phyloP scores from a whole-genome alignment of 2,797 vertebrate genomes.

The Petrocephalus schoutedeni region DNA sequence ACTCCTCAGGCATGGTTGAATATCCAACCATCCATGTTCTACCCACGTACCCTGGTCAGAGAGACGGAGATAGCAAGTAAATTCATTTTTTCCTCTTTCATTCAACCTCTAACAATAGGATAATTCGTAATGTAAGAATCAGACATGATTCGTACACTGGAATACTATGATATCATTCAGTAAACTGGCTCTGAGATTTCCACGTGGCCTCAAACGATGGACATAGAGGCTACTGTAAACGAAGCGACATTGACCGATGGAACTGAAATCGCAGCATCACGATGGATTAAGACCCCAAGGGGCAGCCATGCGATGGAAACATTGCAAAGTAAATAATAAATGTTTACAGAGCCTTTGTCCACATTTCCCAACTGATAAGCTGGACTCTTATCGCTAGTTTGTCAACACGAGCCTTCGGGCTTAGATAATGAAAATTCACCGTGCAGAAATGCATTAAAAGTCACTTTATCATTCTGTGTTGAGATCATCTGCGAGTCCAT shows the following conservation, averaged over 20 bases:
- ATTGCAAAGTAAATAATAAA: not conserved
- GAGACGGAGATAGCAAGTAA: not conserved
- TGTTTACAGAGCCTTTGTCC: not conserved
- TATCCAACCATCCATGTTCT: not conserved
- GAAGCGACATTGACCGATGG: not conserved
- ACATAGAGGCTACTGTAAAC: not conserved
- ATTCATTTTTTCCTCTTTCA: not conserved
- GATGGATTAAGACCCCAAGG: not conserved
- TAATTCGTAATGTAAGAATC: not conserved
- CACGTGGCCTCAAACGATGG: not conserved
- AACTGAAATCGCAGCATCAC: not conserved
- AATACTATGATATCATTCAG: not conserved
- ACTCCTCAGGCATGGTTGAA: not conserved
- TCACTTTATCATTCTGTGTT: not conserved
- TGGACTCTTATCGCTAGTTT: not conserved
- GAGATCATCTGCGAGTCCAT: conserved; percentile 17
- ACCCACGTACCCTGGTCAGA: not conserved
- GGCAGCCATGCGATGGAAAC: not conserved
- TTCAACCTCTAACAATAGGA: not conserved
- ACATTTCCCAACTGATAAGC: not conserved
- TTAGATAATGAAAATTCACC: not conserved
- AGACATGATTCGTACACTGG: not conserved
- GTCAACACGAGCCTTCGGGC: not conserved
- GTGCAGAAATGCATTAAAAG: conserved; percentile 7
- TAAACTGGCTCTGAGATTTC: not conserved